Evolutionary conservation across 2,797 vertebrate species (phyloP), one percentile per base, ranked within the genome.

Genomic region (Chelonia mydas): DNA sequence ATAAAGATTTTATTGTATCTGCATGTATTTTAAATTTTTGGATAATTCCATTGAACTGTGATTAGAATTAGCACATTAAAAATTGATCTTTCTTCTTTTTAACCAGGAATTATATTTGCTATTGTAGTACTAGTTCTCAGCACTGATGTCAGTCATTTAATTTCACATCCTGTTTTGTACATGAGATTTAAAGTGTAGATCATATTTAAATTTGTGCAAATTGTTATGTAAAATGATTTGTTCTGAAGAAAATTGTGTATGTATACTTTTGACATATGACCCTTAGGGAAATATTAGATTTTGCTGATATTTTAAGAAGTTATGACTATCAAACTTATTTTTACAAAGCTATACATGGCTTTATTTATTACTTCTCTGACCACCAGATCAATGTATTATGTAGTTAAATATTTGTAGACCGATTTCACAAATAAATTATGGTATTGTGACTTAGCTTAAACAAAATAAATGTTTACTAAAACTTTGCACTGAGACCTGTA

Each of bases 381-480:
- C 94, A 94, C 92, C 94, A 28, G 37, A 55, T 94, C 97, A 41
- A 5, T 96, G 95, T 97, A 86, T 88, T 65, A 51, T 1, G 76
- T 96, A 96, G 97, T 83, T 92, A 88, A 83, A 16, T 93, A 90
- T 95, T 97, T 98, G 96, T 98, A 97, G 97, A 96, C 78, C 31
- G 11, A 68, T 95, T 95, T 96, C 97, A 96, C 97, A 84, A 74
- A 90, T 95, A 95, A 83, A 88, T 95, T 88, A 90, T 92, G 96
- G 86, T 95, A 93, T 96, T 95, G 97, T 98, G 96, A 96, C 97
- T 94, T 84, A 93, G 91, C 97, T 97, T 96, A 61, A 37, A 74
- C 37, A 17, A 77, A 98, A 97, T 98, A 98, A 98, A 98, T 3
- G 96, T 97, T 97, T 96, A 91, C 94, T 92, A 95, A 95, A 93